phyloP scores from a whole-genome alignment of 2,888 invertebrate species.

The Acronicta alni region DNA sequence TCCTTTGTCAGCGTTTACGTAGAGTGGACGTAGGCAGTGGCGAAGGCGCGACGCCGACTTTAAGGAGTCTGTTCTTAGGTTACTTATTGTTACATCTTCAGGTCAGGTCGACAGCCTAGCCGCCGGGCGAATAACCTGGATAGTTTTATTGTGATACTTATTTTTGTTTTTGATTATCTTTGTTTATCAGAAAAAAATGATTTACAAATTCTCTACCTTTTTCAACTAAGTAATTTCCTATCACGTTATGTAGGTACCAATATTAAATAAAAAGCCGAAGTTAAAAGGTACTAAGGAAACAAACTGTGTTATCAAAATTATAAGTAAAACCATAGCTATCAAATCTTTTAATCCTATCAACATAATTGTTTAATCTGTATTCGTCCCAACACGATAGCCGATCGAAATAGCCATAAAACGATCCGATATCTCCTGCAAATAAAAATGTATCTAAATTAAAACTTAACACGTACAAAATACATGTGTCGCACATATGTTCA shows the following conservation, averaged over 20 bases:
- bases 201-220: no score
- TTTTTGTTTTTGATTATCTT: conserved; percentile 7
- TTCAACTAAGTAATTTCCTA: no score
- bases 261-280: no score
- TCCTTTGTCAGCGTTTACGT: conserved; percentile 28
- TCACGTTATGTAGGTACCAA: no score
- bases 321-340: no score
- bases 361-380: conserved; percentile 1
- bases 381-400: neutral
- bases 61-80: conserved; percentile 41
- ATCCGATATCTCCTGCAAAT: conserved; percentile 8
- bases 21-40: conserved; percentile 21
- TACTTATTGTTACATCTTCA: conserved; percentile 49
- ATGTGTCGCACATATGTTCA: conserved; percentile 42
- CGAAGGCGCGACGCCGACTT: conserved; percentile 27
- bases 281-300: no score
- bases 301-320: no score
- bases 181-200: no score
- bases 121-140: conserved; percentile 42
- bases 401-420: neutral
- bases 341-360: no score
- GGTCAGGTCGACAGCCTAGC: conserved; percentile 43
- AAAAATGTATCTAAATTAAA: conserved; percentile 42
- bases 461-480: conserved; percentile 34
- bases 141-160: conserved; percentile 17